A percentile compares a stretch with the other conserved stretches of the same genome.
phyloP scores from a whole-genome alignment of 2,888 invertebrate genomes.

The Candidula unifasciata region DNA sequence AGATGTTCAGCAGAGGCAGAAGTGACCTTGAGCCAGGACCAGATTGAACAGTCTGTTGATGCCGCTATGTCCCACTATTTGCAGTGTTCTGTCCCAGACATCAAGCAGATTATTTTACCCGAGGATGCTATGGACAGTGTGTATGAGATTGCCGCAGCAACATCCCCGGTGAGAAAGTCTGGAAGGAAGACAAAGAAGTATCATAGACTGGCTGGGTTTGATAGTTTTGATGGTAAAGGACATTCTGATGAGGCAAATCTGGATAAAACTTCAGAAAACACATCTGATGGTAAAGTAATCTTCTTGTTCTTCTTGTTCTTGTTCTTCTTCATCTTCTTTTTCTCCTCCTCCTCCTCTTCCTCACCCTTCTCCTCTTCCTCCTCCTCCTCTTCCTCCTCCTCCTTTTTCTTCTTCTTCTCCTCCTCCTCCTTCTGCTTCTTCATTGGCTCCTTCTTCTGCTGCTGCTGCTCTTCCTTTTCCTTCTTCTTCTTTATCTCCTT shows the following conservation, averaged over 20 bases:
- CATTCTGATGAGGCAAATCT: background rate
- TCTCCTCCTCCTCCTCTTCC: too few species aligned
- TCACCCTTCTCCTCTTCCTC: too few species aligned
- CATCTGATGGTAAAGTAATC: background rate
- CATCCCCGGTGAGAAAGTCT: slow-evolving; percentile 20
- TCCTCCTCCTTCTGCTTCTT: too few species aligned
- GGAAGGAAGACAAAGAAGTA: slow-evolving; percentile 41
- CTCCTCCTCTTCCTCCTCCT: too few species aligned
- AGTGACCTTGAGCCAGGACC: slow-evolving; percentile 30
- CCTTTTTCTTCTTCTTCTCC: too few species aligned
- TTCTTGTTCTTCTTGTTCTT: too few species aligned
- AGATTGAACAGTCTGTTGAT: slow-evolving; percentile 39
- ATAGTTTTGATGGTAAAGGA: slow-evolving; percentile 20
- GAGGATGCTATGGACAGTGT: background rate
- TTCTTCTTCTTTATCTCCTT: too few species aligned
- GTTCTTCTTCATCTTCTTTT: too few species aligned
- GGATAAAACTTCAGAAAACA: slow-evolving; percentile 7
- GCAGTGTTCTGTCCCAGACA: slow-evolving; percentile 42
- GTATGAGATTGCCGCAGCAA: slow-evolving; percentile 1
- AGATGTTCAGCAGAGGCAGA: slow-evolving; percentile 34
- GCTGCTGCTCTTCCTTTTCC: too few species aligned
- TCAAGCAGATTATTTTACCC: slow-evolving; percentile 29
- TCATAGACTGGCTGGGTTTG: slow-evolving; percentile 42
- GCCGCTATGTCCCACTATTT: slow-evolving; percentile 31
- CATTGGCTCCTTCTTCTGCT: too few species aligned